Percentiles rank a stretch among this genome's conserved stretches.
phyloP scores from a whole-genome alignment of 2,113 vertebrate species.

The Gallinago paraguaiae region DNA sequence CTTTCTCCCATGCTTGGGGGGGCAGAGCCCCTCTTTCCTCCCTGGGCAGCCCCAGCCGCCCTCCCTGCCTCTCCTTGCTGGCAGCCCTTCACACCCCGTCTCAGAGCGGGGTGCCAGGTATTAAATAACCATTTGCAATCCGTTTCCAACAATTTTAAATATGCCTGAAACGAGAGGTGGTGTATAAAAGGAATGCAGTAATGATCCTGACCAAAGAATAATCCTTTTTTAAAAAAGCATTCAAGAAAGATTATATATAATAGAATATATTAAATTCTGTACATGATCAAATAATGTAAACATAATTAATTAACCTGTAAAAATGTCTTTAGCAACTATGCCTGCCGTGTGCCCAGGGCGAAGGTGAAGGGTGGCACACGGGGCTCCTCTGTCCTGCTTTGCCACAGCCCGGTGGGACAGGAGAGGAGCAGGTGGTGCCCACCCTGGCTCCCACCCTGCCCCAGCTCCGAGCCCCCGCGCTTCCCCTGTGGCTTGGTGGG shows the following conservation, averaged over 20 bases:
- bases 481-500: neutral
- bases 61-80: neutral
- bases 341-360: neutral
- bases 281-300: slow-evolving; percentile 71
- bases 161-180: slow-evolving; percentile 35
- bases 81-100: neutral
- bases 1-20: neutral
- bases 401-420: neutral
- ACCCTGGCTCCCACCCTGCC: neutral
- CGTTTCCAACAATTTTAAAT: neutral
- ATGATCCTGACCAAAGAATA: slow-evolving; percentile 55
- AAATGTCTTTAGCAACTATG: slow-evolving; percentile 22
- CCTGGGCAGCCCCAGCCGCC: neutral
- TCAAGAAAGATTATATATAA: slow-evolving; percentile 63
- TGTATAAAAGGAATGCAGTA: neutral
- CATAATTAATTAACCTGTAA: slow-evolving; percentile 67
- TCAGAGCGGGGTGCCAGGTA: neutral
- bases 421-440: neutral
- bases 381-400: neutral
- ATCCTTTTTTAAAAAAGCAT: slow-evolving; percentile 59
- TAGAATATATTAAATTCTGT: slow-evolving; percentile 73
- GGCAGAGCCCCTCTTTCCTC: neutral
- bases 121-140: neutral
- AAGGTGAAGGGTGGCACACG: neutral
- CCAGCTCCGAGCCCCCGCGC: rapidly evolving